These are phyloP conservation scores for Phanerotoma sp. DNA, from an alignment of 2,888 invertebrate genomes.

Conservation along the genomic window DNA sequence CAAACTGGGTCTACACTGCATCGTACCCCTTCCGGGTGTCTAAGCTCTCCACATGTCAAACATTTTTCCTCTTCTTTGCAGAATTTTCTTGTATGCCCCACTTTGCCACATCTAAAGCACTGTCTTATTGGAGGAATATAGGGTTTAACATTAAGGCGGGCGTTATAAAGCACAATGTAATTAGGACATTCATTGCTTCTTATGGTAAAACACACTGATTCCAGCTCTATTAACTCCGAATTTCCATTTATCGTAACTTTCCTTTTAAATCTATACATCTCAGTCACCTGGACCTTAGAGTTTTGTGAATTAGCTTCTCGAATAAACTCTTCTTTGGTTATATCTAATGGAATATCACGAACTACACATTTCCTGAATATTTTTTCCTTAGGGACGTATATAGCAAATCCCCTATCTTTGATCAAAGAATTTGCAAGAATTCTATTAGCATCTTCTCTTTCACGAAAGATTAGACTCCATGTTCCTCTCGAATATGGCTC, in stretches of 20 bases:
- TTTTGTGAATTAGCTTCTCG: neutral
- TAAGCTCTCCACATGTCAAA: neutral
- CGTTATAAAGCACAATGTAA: neutral
- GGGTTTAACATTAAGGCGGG: neutral
- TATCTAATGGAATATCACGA: neutral
- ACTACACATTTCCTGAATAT: neutral
- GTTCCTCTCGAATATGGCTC: neutral
- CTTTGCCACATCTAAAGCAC: conserved; percentile 44
- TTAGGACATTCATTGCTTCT: neutral
- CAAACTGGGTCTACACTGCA: neutral
- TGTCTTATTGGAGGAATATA: neutral
- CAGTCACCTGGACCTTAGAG: neutral
- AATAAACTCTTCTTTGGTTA: neutral
- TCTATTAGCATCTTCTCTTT: neutral
- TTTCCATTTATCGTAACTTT: neutral
- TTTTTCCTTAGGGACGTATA: neutral
- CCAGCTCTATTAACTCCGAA: neutral
- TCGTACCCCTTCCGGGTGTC: neutral
- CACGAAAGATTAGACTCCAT: neutral
- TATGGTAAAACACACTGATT: neutral
- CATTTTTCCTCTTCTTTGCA: conserved; percentile 27
- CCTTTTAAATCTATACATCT: neutral
- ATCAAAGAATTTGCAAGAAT: neutral
- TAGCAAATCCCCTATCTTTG: neutral
- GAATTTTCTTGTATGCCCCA: conserved; percentile 51